Evolutionary conservation across 1,140 invertebrate genomes (phyloP).

Genomic region (Rhyzopertha dominica): DNA sequence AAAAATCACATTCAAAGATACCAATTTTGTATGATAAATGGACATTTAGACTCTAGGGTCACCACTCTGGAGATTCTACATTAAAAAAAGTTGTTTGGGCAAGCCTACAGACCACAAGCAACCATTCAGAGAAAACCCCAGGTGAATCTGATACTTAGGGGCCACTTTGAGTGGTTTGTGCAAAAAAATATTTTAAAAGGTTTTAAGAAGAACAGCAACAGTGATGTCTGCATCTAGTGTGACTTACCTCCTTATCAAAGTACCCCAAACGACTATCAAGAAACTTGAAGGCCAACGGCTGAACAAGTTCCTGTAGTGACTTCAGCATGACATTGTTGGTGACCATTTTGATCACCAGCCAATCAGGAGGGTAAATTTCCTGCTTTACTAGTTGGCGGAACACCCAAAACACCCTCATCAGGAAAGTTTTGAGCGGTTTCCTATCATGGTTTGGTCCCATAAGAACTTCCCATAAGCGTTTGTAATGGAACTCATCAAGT

Average conservation of each 20-base stretch:
- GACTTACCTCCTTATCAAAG: constrained; percentile 62
- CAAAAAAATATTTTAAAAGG: too few species aligned
- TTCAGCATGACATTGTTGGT: constrained; percentile 84
- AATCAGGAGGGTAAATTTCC: constrained; percentile 85
- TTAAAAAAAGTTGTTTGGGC: too few species aligned
- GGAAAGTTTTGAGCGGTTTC: constrained; percentile 81
- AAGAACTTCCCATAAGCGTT: constrained; percentile 79
- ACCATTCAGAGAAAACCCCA: too few species aligned
- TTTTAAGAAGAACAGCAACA: too few species aligned
- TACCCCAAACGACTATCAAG: constrained; percentile 55
- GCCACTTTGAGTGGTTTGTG: too few species aligned
- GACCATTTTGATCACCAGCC: constrained; percentile 89
- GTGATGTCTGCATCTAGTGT: too few species aligned
- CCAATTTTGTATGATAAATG: too few species aligned
- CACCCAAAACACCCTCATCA: constrained; percentile 83
- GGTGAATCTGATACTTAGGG: too few species aligned
- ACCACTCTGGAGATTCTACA: too few species aligned
- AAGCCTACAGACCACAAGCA: too few species aligned
- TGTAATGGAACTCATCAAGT: constrained; percentile 82
- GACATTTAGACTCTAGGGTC: too few species aligned
- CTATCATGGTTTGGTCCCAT: constrained; percentile 53
- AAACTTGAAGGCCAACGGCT: constrained; percentile 80
- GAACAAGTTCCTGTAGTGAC: constrained; percentile 80
- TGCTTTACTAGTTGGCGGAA: constrained; percentile 78
- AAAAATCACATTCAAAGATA: too few species aligned